Conservation (phyloP, 1,140 invertebrate species). For the Papilio aristodemus region DNA sequence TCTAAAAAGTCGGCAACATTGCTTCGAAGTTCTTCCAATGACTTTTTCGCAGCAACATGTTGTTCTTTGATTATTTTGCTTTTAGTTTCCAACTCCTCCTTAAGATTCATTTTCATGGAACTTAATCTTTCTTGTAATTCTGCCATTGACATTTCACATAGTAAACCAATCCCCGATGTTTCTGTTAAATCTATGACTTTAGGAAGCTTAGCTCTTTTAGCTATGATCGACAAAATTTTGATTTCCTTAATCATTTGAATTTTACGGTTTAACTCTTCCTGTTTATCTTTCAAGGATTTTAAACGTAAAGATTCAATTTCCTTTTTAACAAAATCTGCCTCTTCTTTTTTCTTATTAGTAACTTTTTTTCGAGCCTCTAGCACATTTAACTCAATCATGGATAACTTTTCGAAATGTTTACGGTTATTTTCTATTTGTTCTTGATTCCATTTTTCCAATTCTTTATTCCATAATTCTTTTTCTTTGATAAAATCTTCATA, state of each 20-base stretch:
- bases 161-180: conserved; percentile 77
- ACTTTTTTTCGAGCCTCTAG: conserved; percentile 73
- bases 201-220: conserved; percentile 63
- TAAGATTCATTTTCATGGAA: conserved; percentile 73
- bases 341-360: conserved; percentile 68
- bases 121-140: conserved; percentile 79
- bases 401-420: conserved; percentile 71
- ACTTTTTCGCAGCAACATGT: conserved; percentile 52
- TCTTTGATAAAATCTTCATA: conserved; percentile 77
- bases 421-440: conserved; percentile 74
- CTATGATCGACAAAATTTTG: conserved; percentile 75
- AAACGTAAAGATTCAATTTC: conserved; percentile 68
- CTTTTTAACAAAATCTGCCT: conserved; percentile 68
- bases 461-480: conserved; percentile 67
- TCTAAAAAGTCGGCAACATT: conserved; percentile 54
- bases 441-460: conserved; percentile 77
- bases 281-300: conserved; percentile 66
- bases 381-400: conserved; percentile 70
- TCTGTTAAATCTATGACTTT: conserved; percentile 81
- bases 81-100: conserved; percentile 77
- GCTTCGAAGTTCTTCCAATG: conserved; percentile 60
- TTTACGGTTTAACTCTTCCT: conserved; percentile 76
- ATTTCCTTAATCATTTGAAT: conserved; percentile 81
- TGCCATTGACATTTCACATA: conserved; percentile 83
- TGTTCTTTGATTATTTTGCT: conserved; percentile 58